A percentile compares a stretch with the other conserved stretches of the same genome.
Evolutionary conservation across 1,140 invertebrate genomes (phyloP).

Genomic region (Triops longicaudatus): DNA sequence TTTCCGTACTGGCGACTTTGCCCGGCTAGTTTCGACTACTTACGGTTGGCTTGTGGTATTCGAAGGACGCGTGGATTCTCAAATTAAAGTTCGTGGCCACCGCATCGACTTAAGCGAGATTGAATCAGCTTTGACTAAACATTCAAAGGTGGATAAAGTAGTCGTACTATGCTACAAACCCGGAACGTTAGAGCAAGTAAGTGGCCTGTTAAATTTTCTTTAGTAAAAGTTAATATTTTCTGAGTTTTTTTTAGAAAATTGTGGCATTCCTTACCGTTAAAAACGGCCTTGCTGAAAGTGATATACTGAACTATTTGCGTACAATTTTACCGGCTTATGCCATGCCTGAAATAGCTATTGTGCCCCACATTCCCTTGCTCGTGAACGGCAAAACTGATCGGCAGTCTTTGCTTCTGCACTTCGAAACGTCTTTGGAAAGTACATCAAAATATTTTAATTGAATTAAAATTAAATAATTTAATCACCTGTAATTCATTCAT

Average conservation of each 20-base stretch:
- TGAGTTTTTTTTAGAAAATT: slow-evolving; percentile 50
- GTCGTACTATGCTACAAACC: slow-evolving; percentile 69
- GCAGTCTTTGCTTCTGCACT: slow-evolving; percentile 59
- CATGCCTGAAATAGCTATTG: slow-evolving; percentile 50
- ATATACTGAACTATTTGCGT: background rate
- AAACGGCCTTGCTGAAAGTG: slow-evolving; percentile 33
- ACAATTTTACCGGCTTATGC: background rate
- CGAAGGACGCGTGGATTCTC: slow-evolving; percentile 74
- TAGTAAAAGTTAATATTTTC: background rate
- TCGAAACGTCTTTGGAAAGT: slow-evolving; percentile 41
- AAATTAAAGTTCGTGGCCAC: slow-evolving; percentile 77
- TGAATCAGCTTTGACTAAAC: slow-evolving; percentile 51
- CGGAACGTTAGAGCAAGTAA: slow-evolving; percentile 54
- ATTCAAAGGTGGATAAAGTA: slow-evolving; percentile 51
- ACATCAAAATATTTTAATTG: background rate
- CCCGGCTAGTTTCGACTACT: background rate
- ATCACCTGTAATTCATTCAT: background rate
- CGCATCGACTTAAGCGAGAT: slow-evolving; percentile 74
- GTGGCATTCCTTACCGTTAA: slow-evolving; percentile 59
- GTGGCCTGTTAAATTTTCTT: background rate
- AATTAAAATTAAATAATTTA: too few relatives aligned
- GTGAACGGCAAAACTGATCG: slow-evolving; percentile 79
- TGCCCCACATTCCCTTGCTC: slow-evolving; percentile 63
- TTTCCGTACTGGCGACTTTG: slow-evolving; percentile 29
- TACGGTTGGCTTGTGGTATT: slow-evolving; percentile 41